Base-by-base conservation (phyloP, 2,888 invertebrate species). In the Spodoptera exigua region DNA sequence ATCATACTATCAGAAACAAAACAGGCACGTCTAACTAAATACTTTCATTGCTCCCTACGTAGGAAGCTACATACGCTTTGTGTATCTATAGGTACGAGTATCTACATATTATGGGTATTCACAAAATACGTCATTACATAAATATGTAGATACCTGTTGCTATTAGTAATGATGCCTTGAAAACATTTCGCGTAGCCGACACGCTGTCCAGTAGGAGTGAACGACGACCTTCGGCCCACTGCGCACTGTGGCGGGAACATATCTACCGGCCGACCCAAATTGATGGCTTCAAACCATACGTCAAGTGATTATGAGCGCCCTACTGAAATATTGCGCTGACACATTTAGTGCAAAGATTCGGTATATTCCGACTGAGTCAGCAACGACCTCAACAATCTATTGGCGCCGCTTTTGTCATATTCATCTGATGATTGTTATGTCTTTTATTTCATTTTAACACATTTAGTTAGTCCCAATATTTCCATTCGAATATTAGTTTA, bases 161-260 rank as follows among this genome's bases (percentile, higher is more conserved):
- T 4, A 52, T 35, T 51, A 43, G 41, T 58, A 46, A 46, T 36
- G 16, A 62, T 52, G 35, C 54, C 54, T 65, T 43, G 59, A 61
- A 74, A 75, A 67, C 70, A 80, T 78, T 76, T 78, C 70, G 72
- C 70, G 61, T 57, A 61, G 87, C 83, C 84, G 89, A 87, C 90
- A 88, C 85, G 89, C 89, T 75, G 89, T 89, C 89, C 89, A 86
- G 75, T 45, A 45, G 62, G 61, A 63, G 70, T 59, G 83, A 82
- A 57, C 82, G 79, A 80, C 71, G 83, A 84, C 82, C 87, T 87
- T 87, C 86, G 81, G 70, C 76, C 81, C 75, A 84, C 73, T 79
- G 80, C 77, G 76, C 79, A 27, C 27, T 27, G 27, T 27, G 27
- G 74, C 66, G 56, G 46, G 64, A 76, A 66, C 64, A 73, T 60